These are phyloP conservation scores for Ptychoptera albimana DNA, from an alignment of 2,888 invertebrate species.

Conservation along the genomic window DNA sequence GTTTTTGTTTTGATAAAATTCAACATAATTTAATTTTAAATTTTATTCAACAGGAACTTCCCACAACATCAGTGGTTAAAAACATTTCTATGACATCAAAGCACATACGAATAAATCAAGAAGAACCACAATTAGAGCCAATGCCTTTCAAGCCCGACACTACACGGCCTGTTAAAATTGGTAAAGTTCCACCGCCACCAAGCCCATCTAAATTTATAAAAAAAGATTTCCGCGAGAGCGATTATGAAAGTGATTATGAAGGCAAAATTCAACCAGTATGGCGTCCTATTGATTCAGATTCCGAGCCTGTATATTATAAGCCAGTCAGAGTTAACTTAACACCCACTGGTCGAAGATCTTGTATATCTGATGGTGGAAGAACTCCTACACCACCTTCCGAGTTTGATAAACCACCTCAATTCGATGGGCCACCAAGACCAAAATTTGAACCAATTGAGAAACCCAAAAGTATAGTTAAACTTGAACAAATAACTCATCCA, in stretches of 20 bases:
- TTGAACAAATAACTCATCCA: constrained; percentile 23
- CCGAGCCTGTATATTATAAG: constrained; percentile 37
- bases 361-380: constrained; percentile 29
- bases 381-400: constrained; percentile 41
- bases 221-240: constrained; percentile 48
- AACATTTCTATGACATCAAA: constrained; percentile 30
- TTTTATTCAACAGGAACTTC: constrained; percentile 33
- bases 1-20: constrained; percentile 5
- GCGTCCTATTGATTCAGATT: constrained; percentile 36
- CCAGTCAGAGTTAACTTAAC: constrained; percentile 40
- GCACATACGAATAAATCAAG: constrained; percentile 21
- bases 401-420: constrained; percentile 35
- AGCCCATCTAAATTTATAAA: constrained; percentile 50
- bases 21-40: neutral
- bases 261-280: constrained; percentile 44
- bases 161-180: constrained; percentile 20
- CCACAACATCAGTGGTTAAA: constrained; percentile 34
- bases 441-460: constrained; percentile 43
- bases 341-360: constrained; percentile 32
- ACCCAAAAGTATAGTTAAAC: constrained; percentile 18
- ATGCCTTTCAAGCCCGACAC: constrained; percentile 32
- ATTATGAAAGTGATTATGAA: constrained; percentile 57
- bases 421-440: constrained; percentile 31
- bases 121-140: constrained; percentile 28
- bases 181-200: constrained; percentile 34